Evolutionary conservation across 2,888 invertebrate genomes (phyloP), one percentile per base, ranked within the genome.

Genomic region (Scrobipalpa costella): DNA sequence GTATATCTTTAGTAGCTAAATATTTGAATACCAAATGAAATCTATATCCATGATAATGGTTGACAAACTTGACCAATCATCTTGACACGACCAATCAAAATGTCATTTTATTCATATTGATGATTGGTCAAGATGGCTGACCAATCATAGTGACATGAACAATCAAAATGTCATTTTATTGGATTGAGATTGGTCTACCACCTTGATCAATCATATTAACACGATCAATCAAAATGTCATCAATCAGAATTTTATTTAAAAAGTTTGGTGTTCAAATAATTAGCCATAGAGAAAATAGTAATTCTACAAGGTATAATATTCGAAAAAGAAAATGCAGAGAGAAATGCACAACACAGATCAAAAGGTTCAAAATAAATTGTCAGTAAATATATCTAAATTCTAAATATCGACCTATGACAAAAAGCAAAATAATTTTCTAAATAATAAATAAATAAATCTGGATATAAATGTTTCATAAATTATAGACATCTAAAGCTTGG

Each of bases 261-360:
- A 6, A n/a, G 7, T 15, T 34, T 27, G 27, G 34, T 34, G 34
- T 34, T 55, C 33, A 55, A 34, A 55, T 55, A 15, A 34, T 7
- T 6, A 15, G n/a, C n/a, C n/a, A 33, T n/a, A 33, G 1, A 55
- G 27, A 21, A 52, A 55, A 55, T 15, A 55, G 55, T 13, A 33
- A 34, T 34, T 15, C 27, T 21, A 19, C 9, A 52, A 55, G 33
- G 38, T 57, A 57, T 19, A 57, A 19, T 77, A 81, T 80, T 81
- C 81, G 81, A 81, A 76, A 68, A 57, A 71, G 67, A 70, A 74
- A 75, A 75, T 73, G 69, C 72, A 65, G 62, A 57, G 68, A 61
- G 64, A 64, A 69, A 76, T 74, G 74, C 76, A 72, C 69, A 69
- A 62, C 64, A 74, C 72, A 76, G 73, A 75, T 74, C 73, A 61